Conservation (phyloP, 2,113 vertebrate species). For the Alethe diademata region DNA sequence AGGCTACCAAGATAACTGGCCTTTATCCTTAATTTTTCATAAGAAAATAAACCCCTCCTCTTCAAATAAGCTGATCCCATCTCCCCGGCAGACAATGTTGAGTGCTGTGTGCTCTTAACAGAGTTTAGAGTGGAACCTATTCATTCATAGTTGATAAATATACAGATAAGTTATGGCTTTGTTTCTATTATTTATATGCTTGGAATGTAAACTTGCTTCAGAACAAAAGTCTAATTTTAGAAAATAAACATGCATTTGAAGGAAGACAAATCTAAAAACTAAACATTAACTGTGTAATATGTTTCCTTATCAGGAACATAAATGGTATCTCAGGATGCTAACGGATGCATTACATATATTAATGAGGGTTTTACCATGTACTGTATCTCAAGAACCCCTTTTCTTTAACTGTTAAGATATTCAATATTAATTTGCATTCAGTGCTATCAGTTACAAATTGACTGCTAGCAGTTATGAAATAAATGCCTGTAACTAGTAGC, state of each 20-base stretch:
- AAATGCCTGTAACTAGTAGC: slow-evolving; percentile 54
- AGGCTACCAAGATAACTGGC: not conserved
- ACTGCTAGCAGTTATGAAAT: slow-evolving; percentile 61
- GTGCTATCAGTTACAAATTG: slow-evolving; percentile 47
- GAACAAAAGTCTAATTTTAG: slow-evolving; percentile 53
- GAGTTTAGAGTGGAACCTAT: not conserved
- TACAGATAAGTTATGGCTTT: not conserved
- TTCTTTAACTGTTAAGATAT: slow-evolving; percentile 58
- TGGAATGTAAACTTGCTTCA: slow-evolving; percentile 23
- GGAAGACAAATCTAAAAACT: slow-evolving; percentile 42
- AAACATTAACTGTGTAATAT: slow-evolving; percentile 34
- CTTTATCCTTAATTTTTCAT: slow-evolving; percentile 15
- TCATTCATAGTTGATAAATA: slow-evolving; percentile 13
- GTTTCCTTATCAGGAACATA: slow-evolving; percentile 53
- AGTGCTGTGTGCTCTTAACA: not conserved
- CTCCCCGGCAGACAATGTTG: not conserved
- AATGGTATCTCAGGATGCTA: slow-evolving; percentile 12
- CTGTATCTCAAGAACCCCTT: slow-evolving; percentile 7
- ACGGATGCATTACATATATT: slow-evolving; percentile 18
- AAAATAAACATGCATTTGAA: slow-evolving; percentile 66
- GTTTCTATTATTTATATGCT: slow-evolving; percentile 26
- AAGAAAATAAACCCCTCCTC: not conserved
- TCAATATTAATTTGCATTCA: slow-evolving; percentile 68
- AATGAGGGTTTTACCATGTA: slow-evolving; percentile 1
- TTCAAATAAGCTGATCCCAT: not conserved